Conservation (phyloP, 2,797 vertebrate species). For the Tiaroga cobitis region DNA sequence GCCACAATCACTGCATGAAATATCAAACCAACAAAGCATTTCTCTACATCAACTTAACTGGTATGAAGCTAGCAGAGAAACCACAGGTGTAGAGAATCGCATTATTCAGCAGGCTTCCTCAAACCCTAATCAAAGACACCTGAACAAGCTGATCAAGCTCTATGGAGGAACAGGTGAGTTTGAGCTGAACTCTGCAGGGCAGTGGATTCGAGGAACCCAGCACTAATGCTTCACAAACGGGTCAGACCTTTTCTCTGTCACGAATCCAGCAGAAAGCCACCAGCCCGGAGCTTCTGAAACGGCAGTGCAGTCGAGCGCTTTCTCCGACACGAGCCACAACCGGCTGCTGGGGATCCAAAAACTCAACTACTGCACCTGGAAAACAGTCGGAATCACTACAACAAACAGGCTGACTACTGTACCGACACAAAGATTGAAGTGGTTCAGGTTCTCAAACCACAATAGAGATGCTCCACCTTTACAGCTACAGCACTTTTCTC, state of each 20-base stretch:
- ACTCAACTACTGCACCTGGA: constrained; percentile 70
- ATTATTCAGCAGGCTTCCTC: background rate
- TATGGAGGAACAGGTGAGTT: no score
- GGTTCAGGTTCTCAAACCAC: background rate
- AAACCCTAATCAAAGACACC: background rate
- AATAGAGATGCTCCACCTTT: background rate
- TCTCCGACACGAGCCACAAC: constrained; percentile 73
- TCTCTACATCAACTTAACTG: background rate
- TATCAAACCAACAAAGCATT: background rate
- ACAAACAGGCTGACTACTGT: background rate
- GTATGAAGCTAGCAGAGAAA: background rate
- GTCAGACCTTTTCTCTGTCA: constrained; percentile 76
- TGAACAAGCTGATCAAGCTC: background rate
- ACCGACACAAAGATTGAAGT: background rate
- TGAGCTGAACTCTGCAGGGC: background rate
- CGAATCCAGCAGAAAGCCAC: constrained; percentile 83
- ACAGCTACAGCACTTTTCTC: background rate
- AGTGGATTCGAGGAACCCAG: background rate
- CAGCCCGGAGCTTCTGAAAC: constrained; percentile 71
- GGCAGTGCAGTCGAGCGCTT: constrained; percentile 69
- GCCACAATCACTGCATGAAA: background rate
- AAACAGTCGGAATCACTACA: background rate
- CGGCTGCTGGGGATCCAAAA: constrained; percentile 71
- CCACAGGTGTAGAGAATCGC: background rate
- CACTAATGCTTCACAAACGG: background rate